Evolutionary conservation across 1,140 invertebrate species (phyloP).

Genomic region (Eciton burchellii): DNA sequence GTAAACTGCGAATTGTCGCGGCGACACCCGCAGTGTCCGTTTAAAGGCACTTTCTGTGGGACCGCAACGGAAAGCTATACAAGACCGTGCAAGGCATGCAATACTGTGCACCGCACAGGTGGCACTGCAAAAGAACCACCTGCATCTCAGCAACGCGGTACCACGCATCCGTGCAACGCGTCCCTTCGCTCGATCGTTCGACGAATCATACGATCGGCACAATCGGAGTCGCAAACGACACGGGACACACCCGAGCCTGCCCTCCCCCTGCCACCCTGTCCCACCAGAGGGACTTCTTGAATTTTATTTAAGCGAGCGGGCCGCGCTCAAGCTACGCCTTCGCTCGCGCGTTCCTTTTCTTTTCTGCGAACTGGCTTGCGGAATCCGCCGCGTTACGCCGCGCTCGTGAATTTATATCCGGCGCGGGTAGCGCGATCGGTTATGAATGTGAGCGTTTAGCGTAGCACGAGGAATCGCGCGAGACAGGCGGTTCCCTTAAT

Average conservation of each 20-base stretch:
- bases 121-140: slow-evolving; percentile 57
- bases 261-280: too few relatives aligned
- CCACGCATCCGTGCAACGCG: not conserved
- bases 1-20: slow-evolving; percentile 18
- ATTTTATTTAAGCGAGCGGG: too few relatives aligned
- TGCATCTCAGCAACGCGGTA: slow-evolving; percentile 47
- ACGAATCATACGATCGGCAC: slow-evolving; percentile 26
- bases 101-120: slow-evolving; percentile 48
- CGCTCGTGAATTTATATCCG: slow-evolving; percentile 1
- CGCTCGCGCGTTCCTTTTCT: too few relatives aligned
- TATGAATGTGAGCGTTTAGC: slow-evolving; percentile 24
- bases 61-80: slow-evolving; percentile 50
- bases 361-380: too few relatives aligned
- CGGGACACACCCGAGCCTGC: not conserved
- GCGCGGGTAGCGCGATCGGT: not conserved
- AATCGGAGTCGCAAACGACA: slow-evolving; percentile 18
- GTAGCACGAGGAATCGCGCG: slow-evolving; percentile 16
- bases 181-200: not conserved
- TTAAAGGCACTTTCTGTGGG: slow-evolving; percentile 45
- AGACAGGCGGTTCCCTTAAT: not conserved
- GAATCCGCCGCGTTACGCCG: not conserved
- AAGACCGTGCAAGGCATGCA: not conserved
- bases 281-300: too few relatives aligned
- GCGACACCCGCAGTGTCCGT: slow-evolving; percentile 28
- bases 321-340: too few relatives aligned